Conservation (phyloP, 2,113 vertebrate species). For the Leucoraja erinaceus region DNA sequence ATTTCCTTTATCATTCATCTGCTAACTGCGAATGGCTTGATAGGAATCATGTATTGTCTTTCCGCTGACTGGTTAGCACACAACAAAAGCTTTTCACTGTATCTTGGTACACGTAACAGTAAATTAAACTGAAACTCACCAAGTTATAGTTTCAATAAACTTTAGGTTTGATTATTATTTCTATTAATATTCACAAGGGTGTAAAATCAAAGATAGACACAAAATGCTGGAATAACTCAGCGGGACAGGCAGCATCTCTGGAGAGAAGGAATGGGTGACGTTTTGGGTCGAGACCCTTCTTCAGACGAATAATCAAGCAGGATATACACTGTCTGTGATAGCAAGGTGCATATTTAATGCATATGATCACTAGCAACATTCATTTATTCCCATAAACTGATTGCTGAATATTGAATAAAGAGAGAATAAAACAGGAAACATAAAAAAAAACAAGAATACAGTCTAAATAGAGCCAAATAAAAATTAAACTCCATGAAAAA, state of each 20-base stretch:
- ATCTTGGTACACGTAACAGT: too few relatives aligned
- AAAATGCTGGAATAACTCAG: too few relatives aligned
- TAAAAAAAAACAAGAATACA: not conserved
- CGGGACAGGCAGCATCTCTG: too few relatives aligned
- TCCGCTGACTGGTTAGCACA: too few relatives aligned
- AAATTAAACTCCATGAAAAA: not conserved
- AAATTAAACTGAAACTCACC: too few relatives aligned
- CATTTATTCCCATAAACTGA: not conserved
- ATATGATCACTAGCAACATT: not conserved
- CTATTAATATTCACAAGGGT: not conserved
- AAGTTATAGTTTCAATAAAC: not conserved
- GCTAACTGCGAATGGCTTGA: too few relatives aligned
- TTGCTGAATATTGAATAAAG: not conserved
- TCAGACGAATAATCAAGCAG: not conserved
- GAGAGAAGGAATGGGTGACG: too few relatives aligned
- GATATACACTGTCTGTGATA: not conserved
- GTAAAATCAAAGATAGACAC: not conserved
- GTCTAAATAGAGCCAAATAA: not conserved
- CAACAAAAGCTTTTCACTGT: too few relatives aligned
- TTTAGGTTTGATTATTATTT: not conserved
- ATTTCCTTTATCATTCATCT: too few relatives aligned
- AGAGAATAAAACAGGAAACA: not conserved
- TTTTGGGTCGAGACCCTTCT: too few relatives aligned
- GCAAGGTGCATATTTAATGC: not conserved
- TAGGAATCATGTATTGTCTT: too few relatives aligned